Percentiles rank a stretch among this genome's conserved stretches.
Conservation (phyloP, 2,113 vertebrate species). For the Chamaea fasciata region DNA sequence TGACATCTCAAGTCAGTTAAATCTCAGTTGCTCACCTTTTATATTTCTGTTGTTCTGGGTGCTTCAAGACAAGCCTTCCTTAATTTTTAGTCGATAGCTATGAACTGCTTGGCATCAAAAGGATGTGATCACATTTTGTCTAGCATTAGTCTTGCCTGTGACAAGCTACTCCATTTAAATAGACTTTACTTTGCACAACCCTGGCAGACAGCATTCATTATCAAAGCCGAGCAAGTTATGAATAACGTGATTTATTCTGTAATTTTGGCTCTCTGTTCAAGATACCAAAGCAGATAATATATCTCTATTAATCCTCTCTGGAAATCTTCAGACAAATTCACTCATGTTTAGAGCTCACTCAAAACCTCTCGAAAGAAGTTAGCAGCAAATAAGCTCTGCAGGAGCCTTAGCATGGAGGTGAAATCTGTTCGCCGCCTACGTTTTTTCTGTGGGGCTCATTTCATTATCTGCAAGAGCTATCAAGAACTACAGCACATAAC, state of each 20-base stretch:
- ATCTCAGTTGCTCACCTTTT: neutral
- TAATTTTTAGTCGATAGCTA: neutral
- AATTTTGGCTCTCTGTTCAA: neutral
- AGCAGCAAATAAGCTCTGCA: neutral
- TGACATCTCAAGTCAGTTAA: neutral
- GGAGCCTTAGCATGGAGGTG: neutral
- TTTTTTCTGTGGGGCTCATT: neutral
- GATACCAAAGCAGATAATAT: conserved; percentile 13
- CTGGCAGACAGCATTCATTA: conserved; percentile 1
- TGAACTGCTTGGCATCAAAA: neutral
- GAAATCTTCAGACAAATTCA: conserved; percentile 12
- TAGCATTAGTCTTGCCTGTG: neutral
- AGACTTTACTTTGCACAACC: neutral
- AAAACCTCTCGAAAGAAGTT: neutral
- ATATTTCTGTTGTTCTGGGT: neutral
- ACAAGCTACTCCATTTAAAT: conserved; percentile 17
- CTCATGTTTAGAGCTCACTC: neutral
- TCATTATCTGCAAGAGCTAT: neutral
- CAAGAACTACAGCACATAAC: neutral
- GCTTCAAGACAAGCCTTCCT: neutral
- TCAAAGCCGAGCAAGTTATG: neutral
- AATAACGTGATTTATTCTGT: conserved; percentile 32
- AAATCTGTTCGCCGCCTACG: neutral
- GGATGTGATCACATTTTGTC: neutral
- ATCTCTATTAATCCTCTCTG: neutral